Conservation (phyloP, 1,140 invertebrate species). For the Hormaphis cornu region DNA sequence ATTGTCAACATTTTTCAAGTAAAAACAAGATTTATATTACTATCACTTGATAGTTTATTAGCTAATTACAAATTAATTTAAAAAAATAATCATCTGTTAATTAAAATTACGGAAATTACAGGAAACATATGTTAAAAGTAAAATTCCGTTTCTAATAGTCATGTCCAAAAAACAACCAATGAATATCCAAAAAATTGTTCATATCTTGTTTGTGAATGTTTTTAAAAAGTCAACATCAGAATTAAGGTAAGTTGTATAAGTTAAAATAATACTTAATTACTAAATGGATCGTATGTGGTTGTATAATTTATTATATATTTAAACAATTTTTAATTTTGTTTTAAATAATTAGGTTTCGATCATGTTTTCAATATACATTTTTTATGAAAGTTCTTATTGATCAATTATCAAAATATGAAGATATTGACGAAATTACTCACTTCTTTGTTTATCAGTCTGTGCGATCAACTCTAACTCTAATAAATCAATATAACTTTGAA, state of each 20-base stretch:
- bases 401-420: background rate
- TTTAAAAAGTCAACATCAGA: conserved; percentile 21
- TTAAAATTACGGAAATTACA: background rate
- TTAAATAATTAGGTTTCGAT: background rate
- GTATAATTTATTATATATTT: background rate
- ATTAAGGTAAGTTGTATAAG: conserved; percentile 20
- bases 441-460: conserved; percentile 14
- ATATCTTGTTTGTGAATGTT: conserved; percentile 18
- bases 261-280: too few relatives aligned
- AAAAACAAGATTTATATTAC: background rate
- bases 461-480: background rate
- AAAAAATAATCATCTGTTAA: too few relatives aligned
- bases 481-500: conserved; percentile 4
- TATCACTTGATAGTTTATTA: too few relatives aligned
- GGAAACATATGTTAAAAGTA: conserved; percentile 4
- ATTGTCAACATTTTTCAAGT: conserved; percentile 8
- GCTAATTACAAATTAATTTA: too few relatives aligned
- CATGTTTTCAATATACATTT: conserved; percentile 8
- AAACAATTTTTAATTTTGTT: background rate
- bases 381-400: conserved; percentile 20
- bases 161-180: conserved; percentile 29
- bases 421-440: background rate
- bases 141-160: background rate
- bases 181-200: conserved; percentile 34
- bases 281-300: too few relatives aligned